Evolutionary conservation across 2,113 vertebrate genomes (phyloP).

Genomic region (Nestor notabilis): DNA sequence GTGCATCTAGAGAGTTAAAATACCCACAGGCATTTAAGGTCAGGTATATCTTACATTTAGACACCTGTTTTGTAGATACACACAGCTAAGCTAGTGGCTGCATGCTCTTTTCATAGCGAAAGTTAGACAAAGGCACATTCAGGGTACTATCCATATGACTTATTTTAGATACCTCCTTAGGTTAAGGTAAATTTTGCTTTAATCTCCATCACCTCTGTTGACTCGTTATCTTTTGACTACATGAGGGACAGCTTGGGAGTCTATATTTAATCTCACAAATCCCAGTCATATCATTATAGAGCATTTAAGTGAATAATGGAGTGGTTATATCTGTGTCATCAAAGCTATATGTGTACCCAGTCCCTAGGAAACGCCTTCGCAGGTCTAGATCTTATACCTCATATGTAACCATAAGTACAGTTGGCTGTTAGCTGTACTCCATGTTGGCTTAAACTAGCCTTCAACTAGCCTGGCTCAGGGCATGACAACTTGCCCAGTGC

Average conservation of each 20-base stretch:
- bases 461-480: neutral
- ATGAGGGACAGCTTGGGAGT: neutral
- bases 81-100: neutral
- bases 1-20: neutral
- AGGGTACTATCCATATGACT: neutral
- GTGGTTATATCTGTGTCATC: neutral
- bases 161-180: neutral
- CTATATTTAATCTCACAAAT: neutral
- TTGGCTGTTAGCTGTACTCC: neutral
- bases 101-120: neutral
- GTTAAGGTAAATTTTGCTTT: neutral
- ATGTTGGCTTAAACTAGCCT: neutral
- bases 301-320: neutral
- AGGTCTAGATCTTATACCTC: neutral
- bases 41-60: neutral
- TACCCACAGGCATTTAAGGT: neutral
- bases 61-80: fast-evolving
- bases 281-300: neutral
- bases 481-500: neutral
- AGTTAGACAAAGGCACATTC: neutral
- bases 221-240: neutral
- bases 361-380: neutral
- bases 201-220: neutral
- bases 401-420: neutral
- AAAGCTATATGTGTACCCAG: neutral